A percentile compares a stretch with the other conserved stretches of the same genome.
Conservation (phyloP, 2,797 vertebrate species). For the Argentina silus region DNA sequence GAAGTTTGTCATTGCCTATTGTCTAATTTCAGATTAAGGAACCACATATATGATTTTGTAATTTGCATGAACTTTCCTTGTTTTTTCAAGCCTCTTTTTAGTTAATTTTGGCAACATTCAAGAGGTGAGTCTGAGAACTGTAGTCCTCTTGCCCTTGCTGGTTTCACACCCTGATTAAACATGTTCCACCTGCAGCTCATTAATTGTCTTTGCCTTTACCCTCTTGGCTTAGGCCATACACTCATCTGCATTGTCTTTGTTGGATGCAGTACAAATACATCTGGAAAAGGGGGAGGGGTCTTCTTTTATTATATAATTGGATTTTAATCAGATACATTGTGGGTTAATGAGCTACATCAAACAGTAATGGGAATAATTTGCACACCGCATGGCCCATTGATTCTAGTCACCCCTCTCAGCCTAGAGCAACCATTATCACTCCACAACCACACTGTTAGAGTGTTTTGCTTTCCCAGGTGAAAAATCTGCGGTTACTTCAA, state of each 20-base stretch:
- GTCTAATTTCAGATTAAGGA: no score
- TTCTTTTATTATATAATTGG: conserved; percentile 1
- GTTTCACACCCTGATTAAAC: no score
- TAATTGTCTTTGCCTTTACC: no score
- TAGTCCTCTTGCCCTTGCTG: not conserved
- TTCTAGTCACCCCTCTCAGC: conserved; percentile 4
- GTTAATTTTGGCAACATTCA: not conserved
- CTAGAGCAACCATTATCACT: not conserved
- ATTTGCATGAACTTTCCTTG: not conserved
- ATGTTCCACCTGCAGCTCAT: no score
- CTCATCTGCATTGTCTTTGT: not conserved
- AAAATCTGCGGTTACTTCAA: no score
- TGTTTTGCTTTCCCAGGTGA: not conserved
- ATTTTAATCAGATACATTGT: conserved; percentile 10
- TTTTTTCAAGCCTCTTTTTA: not conserved
- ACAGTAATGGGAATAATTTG: conserved; percentile 22
- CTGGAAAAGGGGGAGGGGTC: not conserved
- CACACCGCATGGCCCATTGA: conserved; percentile 10
- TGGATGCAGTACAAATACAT: not conserved
- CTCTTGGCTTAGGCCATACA: not conserved
- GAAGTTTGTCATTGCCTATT: no score
- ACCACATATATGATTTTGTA: no score
- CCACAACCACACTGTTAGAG: not conserved
- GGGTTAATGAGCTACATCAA: conserved; percentile 17
- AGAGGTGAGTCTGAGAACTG: not conserved